Base-by-base conservation (phyloP, 2,888 invertebrate species). In the Choristoneura rosaceana region DNA sequence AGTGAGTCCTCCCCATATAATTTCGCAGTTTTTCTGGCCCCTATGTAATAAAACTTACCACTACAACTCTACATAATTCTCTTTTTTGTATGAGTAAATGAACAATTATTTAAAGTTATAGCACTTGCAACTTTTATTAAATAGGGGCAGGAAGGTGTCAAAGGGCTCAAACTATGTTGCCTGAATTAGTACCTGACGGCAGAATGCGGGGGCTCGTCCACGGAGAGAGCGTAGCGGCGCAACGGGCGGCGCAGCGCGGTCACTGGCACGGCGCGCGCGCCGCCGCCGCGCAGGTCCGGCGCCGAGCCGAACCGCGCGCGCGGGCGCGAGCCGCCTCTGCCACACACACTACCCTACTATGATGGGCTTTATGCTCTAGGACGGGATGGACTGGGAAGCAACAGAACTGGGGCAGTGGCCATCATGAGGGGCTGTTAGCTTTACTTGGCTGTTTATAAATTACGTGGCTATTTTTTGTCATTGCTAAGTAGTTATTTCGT, bases 141-240 rank as follows among this genome's bases (percentile, higher is more conserved):
- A 25, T 25, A 25, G 25, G 38, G 38, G 4, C 7, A 38, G 38
- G 0, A 38, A 38, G 38, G 38, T 38, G 38, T 38, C 38, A 38
- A 38, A 7, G 38, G 7, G 38, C 38, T 5, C 38, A 7, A 38
- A 38, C 5, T 5, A 38, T 7, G 38, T 34, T 7, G 34, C 7
- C 38, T 38, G 38, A 34, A 38, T 7, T 38, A 52, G 78, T 90
- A 94, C 94, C 93, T 93, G 83, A 92, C 88, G 8, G 90, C 92
- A 74, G 89, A 94, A 43, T 83, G 95, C 47, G 93, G 94, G 2
- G 96, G 96, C 88, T 97, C 97, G 85, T 98, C 98, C 74, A 98
- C 97, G 70, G 97, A 97, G 74, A 97, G 92, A 33, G 98, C 97
- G 90, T 98, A 97, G 87, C 97, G 95, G 70, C 97, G 96, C 64